Evolutionary conservation across 2,797 vertebrate species (phyloP), one percentile per base, ranked within the genome.

Genomic region (Geotrypetes seraphini): DNA sequence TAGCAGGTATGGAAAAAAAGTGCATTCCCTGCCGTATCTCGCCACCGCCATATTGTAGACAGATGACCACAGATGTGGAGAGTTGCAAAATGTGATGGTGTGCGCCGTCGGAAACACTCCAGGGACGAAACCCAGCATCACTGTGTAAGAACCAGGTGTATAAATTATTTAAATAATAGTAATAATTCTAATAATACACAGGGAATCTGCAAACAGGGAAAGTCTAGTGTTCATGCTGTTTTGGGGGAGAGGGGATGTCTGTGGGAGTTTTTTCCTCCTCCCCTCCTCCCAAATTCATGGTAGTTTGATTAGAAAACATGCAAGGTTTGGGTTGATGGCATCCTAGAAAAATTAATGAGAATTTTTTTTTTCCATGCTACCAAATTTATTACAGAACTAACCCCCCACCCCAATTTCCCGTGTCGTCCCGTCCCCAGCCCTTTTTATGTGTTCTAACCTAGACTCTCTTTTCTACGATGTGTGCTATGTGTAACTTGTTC

Each of bases 401-500:
- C 28, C 22, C 35, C 48, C n/a, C 25, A n/a, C 24, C 7, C 5
- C 28, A 10, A 13, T 16, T 14, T n/a, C 27, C 36, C 19, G 25
- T 9, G n/a, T 12, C 21, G 12, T 12, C 16, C 16, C 7, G 7
- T 4, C 25, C 26, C 7, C 22, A 11, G 16, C 44, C 37, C 35
- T 45, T 43, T 47, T 51, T 50, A 51, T 50, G 43, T 47, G 36
- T 47, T 30, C 36, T 37, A 22, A 32, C 37, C 47, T 22, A 14
- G 8, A 25, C 21, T 16, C 53, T 16, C 53, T 70, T 71, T 74
- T 71, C 63, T 75, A 71, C 59, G 28, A 55, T 56, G 14, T 55
- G 54, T 50, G 50, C 55, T 71, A 60, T 52, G 53, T 36, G 40
- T 51, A 46, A 48, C 47, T 62, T 56, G 51, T 54, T 53, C 49